These are phyloP conservation scores for Clarias laeviceps DNA, from an alignment of 2,797 vertebrate species.

Conservation along the genomic window DNA sequence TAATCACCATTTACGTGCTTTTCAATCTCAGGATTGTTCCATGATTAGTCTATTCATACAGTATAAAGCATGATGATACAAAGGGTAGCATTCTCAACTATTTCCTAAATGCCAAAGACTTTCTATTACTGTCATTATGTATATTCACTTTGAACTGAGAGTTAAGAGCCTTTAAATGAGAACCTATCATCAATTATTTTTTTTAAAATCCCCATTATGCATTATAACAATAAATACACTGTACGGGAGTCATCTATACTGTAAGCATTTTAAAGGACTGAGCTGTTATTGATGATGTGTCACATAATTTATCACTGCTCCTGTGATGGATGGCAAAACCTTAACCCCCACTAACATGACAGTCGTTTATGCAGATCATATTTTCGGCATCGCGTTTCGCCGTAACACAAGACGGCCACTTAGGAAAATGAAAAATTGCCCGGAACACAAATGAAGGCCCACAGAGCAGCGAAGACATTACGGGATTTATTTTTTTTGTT, in stretches of 20 bases:
- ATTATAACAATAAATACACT: background rate
- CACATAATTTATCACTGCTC: slow-evolving; percentile 64
- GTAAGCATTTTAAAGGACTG: background rate
- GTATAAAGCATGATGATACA: background rate
- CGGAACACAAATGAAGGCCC: slow-evolving; percentile 10
- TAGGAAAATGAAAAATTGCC: slow-evolving; percentile 57
- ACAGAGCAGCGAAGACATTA: slow-evolving; percentile 6
- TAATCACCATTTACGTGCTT: background rate
- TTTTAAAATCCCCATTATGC: background rate
- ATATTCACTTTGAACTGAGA: background rate
- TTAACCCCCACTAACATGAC: slow-evolving; percentile 44
- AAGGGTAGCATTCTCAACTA: background rate
- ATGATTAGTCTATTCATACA: background rate
- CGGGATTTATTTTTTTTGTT: slow-evolving; percentile 19
- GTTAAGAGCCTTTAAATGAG: background rate
- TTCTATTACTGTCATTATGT: background rate
- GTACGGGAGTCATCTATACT: background rate
- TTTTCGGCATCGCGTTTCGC: slow-evolving; percentile 38
- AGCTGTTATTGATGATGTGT: slow-evolving; percentile 41
- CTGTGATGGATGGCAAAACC: slow-evolving; percentile 61
- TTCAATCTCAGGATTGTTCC: background rate
- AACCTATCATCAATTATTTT: background rate
- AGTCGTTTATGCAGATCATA: slow-evolving; percentile 58
- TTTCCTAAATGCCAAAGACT: background rate
- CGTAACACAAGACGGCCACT: slow-evolving; percentile 46